A percentile compares a stretch with the other conserved stretches of the same genome.
phyloP scores from a whole-genome alignment of 2,113 vertebrate genomes.

The Trinectes maculatus region DNA sequence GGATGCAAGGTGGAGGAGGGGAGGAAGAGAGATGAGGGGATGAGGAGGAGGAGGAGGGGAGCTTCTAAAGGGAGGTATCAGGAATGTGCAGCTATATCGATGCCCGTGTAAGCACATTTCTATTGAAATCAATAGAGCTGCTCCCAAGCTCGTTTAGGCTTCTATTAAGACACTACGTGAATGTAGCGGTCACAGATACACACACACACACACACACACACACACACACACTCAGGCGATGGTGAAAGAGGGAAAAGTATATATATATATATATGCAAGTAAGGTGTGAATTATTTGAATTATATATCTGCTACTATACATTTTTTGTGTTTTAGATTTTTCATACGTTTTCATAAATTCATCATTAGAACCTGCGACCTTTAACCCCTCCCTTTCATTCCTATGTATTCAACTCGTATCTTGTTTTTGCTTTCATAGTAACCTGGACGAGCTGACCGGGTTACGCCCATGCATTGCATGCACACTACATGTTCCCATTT shows the following conservation, averaged over 20 bases:
- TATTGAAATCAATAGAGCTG: slow-evolving; percentile 73
- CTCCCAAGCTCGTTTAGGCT: slow-evolving; percentile 62
- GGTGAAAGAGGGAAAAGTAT: neutral
- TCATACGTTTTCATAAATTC: no score
- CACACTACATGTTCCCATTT: slow-evolving; percentile 5
- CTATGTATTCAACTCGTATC: no score
- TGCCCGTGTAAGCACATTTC: slow-evolving; percentile 74
- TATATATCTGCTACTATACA: no score
- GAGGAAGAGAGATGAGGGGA: slow-evolving; percentile 10
- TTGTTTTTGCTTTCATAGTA: neutral
- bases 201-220: slow-evolving; percentile 20
- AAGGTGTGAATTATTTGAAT: slow-evolving; percentile 22
- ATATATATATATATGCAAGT: neutral
- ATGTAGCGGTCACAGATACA: slow-evolving; percentile 46
- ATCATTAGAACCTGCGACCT: no score
- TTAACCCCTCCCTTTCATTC: no score
- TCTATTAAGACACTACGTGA: slow-evolving; percentile 58
- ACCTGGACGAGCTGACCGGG: slow-evolving; percentile 18
- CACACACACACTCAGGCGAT: slow-evolving; percentile 4
- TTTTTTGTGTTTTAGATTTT: no score
- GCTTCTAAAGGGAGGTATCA: slow-evolving; percentile 58
- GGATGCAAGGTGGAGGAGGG: slow-evolving; percentile 4
- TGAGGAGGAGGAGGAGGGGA: slow-evolving; percentile 26
- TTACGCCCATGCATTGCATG: slow-evolving; percentile 15
- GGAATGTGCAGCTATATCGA: slow-evolving; percentile 67